phyloP scores from a whole-genome alignment of 2,888 invertebrate genomes.

The Drosophila lacicola region DNA sequence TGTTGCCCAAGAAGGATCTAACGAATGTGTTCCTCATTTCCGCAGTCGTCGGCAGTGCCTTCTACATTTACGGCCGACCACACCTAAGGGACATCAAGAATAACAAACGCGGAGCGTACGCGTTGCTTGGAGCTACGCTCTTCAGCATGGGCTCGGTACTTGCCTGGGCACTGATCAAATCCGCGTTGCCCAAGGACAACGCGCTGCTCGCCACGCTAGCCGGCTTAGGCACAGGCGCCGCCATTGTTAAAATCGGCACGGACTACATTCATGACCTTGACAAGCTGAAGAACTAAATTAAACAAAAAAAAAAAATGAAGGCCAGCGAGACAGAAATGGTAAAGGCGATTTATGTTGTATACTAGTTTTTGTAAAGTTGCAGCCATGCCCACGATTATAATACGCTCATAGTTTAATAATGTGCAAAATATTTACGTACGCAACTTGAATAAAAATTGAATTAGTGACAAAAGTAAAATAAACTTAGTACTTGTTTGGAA shows the following conservation, averaged over 20 bases:
- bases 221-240: slow-evolving; percentile 83
- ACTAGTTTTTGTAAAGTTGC: slow-evolving; percentile 35
- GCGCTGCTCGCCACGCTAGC: slow-evolving; percentile 77
- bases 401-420: slow-evolving; percentile 16
- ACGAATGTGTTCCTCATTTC: slow-evolving; percentile 93
- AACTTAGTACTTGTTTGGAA: slow-evolving; percentile 8
- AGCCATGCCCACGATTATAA: slow-evolving; percentile 10
- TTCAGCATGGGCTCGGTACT: slow-evolving; percentile 96
- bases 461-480: slow-evolving; percentile 36
- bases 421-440: slow-evolving; percentile 27
- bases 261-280: slow-evolving; percentile 84
- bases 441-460: slow-evolving; percentile 49
- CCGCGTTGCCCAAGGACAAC: slow-evolving; percentile 87
- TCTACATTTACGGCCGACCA: slow-evolving; percentile 93
- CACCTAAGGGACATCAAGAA: slow-evolving; percentile 90
- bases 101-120: slow-evolving; percentile 89
- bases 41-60: slow-evolving; percentile 92
- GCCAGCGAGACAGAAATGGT: background rate
- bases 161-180: slow-evolving; percentile 94
- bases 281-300: slow-evolving; percentile 73
- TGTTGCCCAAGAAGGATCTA: slow-evolving; percentile 87
- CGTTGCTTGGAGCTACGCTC: slow-evolving; percentile 89
- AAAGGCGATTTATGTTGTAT: slow-evolving; percentile 27
- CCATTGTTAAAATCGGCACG: slow-evolving; percentile 82
- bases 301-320: slow-evolving; percentile 43